phyloP scores from a whole-genome alignment of 2,797 vertebrate species.

The Toxotes lorentzi region DNA sequence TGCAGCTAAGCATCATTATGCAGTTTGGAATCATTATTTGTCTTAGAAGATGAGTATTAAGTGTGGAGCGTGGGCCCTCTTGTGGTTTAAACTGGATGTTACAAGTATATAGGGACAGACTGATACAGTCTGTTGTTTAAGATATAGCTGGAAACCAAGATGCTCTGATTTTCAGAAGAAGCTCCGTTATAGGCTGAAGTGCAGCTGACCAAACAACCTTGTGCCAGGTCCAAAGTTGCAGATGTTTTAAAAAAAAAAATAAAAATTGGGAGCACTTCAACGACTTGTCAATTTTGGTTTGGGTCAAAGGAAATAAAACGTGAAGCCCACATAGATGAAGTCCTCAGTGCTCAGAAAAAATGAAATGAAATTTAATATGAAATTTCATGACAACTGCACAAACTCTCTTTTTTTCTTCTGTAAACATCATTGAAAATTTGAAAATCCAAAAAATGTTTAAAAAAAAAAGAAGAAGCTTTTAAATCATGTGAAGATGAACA shows the following conservation, averaged over 20 bases:
- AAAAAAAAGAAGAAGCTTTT: background rate
- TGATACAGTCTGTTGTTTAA: background rate
- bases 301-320: background rate
- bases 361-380: background rate
- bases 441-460: background rate
- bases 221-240: background rate
- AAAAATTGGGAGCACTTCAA: background rate
- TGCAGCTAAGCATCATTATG: background rate
- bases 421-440: background rate
- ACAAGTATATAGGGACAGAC: background rate
- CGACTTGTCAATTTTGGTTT: background rate
- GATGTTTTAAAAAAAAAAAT: background rate
- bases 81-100: slow-evolving; percentile 50
- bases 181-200: background rate
- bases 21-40: background rate
- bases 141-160: background rate
- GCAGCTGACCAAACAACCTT: background rate
- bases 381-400: background rate
- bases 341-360: background rate
- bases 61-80: slow-evolving; percentile 54
- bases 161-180: background rate
- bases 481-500: background rate
- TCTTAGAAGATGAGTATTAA: background rate
- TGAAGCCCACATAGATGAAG: too few relatives aligned
- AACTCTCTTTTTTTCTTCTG: background rate